phyloP scores from a whole-genome alignment of 2,888 invertebrate species.

The Diarsia rubi region DNA sequence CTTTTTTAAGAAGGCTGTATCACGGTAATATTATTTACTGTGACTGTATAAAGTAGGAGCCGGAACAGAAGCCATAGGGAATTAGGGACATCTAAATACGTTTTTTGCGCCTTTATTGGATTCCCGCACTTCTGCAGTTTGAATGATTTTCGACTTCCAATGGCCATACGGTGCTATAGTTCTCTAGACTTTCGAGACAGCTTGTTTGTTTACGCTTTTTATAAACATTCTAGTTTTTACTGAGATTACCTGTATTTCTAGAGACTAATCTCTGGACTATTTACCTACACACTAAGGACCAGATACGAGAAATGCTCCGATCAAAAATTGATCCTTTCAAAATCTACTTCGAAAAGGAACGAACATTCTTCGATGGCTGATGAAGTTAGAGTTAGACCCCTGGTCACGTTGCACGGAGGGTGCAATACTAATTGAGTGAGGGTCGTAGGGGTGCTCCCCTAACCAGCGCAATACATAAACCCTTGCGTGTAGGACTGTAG shows the following conservation, averaged over 20 bases:
- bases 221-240: too few species aligned
- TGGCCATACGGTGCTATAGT: neutral
- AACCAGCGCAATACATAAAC: slow-evolving; percentile 55
- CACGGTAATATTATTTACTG: too few species aligned
- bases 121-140: neutral
- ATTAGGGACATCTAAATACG: neutral
- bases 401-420: slow-evolving; percentile 57
- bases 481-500: slow-evolving; percentile 61
- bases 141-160: neutral
- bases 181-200: too few species aligned
- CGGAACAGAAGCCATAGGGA: neutral
- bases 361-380: slow-evolving; percentile 5
- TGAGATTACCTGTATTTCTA: too few species aligned
- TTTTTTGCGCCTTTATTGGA: neutral
- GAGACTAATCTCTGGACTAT: neutral
- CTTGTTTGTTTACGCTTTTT: too few species aligned
- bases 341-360: neutral
- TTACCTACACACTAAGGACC: neutral
- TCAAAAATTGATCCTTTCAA: neutral
- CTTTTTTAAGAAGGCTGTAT: neutral
- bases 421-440: slow-evolving; percentile 55
- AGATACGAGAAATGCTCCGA: neutral
- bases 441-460: slow-evolving; percentile 47
- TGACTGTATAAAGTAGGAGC: neutral
- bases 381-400: slow-evolving; percentile 10